phyloP scores from a whole-genome alignment of 2,797 vertebrate species.

The Chelon labrosus region DNA sequence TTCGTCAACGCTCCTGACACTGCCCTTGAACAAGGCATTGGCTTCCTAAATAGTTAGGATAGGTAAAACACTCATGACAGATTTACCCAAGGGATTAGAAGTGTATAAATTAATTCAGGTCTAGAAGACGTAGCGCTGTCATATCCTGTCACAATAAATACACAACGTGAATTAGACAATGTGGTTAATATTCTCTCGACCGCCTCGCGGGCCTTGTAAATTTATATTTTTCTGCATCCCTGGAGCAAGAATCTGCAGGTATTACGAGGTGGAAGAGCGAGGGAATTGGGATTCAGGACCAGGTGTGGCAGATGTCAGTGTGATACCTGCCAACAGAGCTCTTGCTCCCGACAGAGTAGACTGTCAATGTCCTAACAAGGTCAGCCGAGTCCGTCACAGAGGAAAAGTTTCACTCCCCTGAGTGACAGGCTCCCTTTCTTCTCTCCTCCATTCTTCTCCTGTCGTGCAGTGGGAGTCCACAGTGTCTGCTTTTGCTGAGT shows the following conservation, averaged over 20 bases:
- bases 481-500: conserved; percentile 63
- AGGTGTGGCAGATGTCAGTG: conserved; percentile 45
- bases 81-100: not conserved
- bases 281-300: conserved; percentile 54
- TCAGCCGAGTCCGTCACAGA: conserved; percentile 62
- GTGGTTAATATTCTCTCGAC: conserved; percentile 8
- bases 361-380: conserved; percentile 64
- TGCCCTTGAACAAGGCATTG: not conserved
- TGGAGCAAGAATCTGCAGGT: conserved; percentile 10
- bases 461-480: conserved; percentile 59
- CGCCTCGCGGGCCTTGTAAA: not conserved
- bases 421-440: conserved; percentile 62
- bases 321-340: conserved; percentile 48
- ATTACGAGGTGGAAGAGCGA: conserved; percentile 16
- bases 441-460: conserved; percentile 44
- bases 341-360: conserved; percentile 35
- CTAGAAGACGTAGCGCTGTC: not conserved
- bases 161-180: not conserved
- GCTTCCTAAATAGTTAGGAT: not conserved
- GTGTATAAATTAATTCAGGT: not conserved
- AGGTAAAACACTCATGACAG: not conserved
- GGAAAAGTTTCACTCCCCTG: conserved; percentile 63
- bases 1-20: not conserved
- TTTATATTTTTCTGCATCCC: conserved; percentile 11
- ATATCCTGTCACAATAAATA: conserved; percentile 6